Evolutionary conservation across 2,113 vertebrate species (phyloP), one percentile per base, ranked within the genome.

Genomic region (Pyxicephalus adspersus): DNA sequence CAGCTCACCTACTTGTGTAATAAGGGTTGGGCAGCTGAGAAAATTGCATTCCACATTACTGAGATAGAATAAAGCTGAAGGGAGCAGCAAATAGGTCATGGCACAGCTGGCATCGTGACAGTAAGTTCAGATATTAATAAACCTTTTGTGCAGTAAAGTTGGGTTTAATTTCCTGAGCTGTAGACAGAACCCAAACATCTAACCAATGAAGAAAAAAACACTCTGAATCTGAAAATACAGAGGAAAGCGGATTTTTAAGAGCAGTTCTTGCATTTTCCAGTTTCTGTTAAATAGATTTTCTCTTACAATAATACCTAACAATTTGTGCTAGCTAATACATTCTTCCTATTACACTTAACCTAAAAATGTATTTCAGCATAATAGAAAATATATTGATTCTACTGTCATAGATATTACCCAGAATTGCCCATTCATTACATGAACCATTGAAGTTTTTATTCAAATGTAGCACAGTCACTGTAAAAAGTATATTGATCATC

Each of bases 401-500:
- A 4, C 18, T 2, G 38, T 26, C 66, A 22, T 45, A 50, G 34
- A 50, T 45, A 67, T 45, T 9, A 67, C 23, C 34, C n/a, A 67
- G 65, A 50, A 22, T 68, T 25, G 3, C 34, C 11, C 16, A 50
- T 7, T 68, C 28, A n/a, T 38, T 51, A 8, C 25, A 64, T 28
- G 38, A 11, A 55, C 31, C 64, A 29, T 28, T 31, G 7, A 5
- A n/a, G 20, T 20, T 54, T 65, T 65, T 23, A 65, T 65, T 77
- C 75, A 55, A 65, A 22, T 22, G 25, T 31, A 67, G 51, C 20
- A 78, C 57, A 78, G 52, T 78, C 68, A 66, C 50, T 65, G 31
- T 25, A 55, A 52, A 64, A 66, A 25, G 13, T 55, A 22, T 66
- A 66, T 77, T 52, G 61, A 66, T 65, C 65, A 66, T 66, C 11